These are phyloP conservation scores for Altica lythri DNA, from an alignment of 2,888 invertebrate genomes.

Conservation along the genomic window DNA sequence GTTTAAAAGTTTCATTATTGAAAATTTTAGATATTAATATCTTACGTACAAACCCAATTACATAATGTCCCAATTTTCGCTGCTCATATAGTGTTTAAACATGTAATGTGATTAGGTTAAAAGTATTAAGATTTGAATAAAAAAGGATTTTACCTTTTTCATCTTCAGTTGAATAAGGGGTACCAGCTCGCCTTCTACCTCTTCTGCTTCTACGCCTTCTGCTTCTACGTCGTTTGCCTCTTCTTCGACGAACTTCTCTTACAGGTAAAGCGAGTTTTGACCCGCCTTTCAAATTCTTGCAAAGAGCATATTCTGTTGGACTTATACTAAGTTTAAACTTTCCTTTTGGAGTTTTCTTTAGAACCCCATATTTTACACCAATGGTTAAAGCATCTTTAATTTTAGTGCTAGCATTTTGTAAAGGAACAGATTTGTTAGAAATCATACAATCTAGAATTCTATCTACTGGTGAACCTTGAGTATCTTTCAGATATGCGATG, in stretches of 20 bases:
- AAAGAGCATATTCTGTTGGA: constrained; percentile 10
- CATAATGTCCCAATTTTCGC: too few species aligned
- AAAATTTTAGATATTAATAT: too few species aligned
- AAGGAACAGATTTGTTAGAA: constrained; percentile 1
- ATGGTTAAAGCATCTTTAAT: constrained; percentile 20
- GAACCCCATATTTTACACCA: constrained; percentile 17
- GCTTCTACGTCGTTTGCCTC: constrained; percentile 2
- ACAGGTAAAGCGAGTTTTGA: neutral
- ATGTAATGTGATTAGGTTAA: too few species aligned
- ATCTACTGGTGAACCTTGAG: constrained; percentile 19
- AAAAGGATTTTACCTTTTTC: too few species aligned
- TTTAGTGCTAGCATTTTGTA: constrained; percentile 6
- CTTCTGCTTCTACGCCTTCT: constrained; percentile 9
- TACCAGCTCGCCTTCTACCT: too few species aligned
- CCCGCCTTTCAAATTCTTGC: neutral
- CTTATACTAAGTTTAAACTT: constrained; percentile 21
- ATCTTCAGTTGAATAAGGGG: too few species aligned
- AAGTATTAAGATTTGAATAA: too few species aligned
- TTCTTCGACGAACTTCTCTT: constrained; percentile 2
- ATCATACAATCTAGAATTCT: constrained; percentile 17
- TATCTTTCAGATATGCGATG: constrained; percentile 20
- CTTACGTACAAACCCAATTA: too few species aligned
- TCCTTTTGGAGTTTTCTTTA: constrained; percentile 15
- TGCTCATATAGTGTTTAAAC: too few species aligned
- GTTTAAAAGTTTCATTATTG: too few species aligned